Evolutionary conservation across 2,888 invertebrate species (phyloP).

Genomic region (Hydriomena furcata): DNA sequence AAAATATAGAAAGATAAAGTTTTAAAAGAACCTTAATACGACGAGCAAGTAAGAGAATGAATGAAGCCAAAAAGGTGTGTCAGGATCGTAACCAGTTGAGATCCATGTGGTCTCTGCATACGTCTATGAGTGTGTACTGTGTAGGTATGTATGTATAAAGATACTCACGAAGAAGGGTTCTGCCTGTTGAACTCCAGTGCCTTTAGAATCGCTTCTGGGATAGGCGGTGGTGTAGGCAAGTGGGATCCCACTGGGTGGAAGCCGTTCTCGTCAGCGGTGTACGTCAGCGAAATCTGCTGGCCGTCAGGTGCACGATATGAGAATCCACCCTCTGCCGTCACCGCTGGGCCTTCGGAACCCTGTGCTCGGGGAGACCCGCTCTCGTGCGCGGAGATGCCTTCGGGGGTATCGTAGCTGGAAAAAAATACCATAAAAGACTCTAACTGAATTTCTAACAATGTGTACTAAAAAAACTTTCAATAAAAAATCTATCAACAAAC

Average conservation of each 20-base stretch:
- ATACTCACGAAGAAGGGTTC: slow-evolving; percentile 57
- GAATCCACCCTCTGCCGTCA: slow-evolving; percentile 86
- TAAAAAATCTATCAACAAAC: too few species aligned
- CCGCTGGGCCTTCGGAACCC: slow-evolving; percentile 80
- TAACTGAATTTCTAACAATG: too few species aligned
- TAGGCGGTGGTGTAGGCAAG: slow-evolving; percentile 84
- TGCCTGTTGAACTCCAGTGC: slow-evolving; percentile 74
- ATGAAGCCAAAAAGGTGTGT: too few species aligned
- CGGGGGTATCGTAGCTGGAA: slow-evolving; percentile 85
- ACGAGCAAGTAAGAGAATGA: too few species aligned
- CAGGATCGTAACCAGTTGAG: too few species aligned
- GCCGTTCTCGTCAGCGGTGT: slow-evolving; percentile 88
- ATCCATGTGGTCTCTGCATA: too few species aligned
- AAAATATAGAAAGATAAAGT: too few species aligned
- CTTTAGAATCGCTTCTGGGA: slow-evolving; percentile 82
- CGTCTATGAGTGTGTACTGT: too few species aligned
- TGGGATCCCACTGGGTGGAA: slow-evolving; percentile 86
- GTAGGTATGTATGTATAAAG: too few species aligned
- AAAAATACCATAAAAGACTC: not conserved
- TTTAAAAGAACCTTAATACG: too few species aligned
- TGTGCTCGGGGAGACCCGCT: slow-evolving; percentile 82
- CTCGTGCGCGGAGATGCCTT: slow-evolving; percentile 85
- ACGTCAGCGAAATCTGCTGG: slow-evolving; percentile 84
- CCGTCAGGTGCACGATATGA: slow-evolving; percentile 87
- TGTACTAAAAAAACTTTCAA: too few species aligned